Conservation (phyloP, 2,113 vertebrate genomes). For the Kryptolebias marmoratus region DNA sequence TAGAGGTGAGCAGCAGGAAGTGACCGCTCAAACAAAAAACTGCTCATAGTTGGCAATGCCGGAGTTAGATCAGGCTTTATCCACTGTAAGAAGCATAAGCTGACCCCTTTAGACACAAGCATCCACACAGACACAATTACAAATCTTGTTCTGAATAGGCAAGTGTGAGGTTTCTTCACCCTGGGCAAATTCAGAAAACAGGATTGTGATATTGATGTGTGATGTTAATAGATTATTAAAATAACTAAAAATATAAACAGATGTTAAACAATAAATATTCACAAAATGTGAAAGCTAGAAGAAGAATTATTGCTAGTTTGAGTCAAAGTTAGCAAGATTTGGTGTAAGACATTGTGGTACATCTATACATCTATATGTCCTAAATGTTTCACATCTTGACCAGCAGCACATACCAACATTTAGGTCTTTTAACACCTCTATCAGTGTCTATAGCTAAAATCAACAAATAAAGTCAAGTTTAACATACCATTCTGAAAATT, state of each 20-base stretch:
- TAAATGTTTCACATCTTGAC: no score
- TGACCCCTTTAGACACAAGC: background rate
- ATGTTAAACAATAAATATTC: no score
- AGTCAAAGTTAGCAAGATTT: no score
- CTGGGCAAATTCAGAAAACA: background rate
- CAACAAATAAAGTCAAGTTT: background rate
- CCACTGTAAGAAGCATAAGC: slow-evolving; percentile 57
- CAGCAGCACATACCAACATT: no score
- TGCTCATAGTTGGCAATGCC: slow-evolving; percentile 51
- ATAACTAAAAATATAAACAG: no score
- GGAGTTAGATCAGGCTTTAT: slow-evolving; percentile 57
- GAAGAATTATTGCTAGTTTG: no score
- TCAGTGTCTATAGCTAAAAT: no score
- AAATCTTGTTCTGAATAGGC: background rate
- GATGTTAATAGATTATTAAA: background rate
- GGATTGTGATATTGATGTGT: background rate
- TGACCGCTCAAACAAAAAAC: slow-evolving; percentile 45
- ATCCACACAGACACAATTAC: background rate
- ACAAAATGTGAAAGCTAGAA: no score
- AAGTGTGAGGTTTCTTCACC: background rate
- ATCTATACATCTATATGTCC: no score
- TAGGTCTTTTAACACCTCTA: no score
- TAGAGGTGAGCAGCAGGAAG: slow-evolving; percentile 55
- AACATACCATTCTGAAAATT: slow-evolving; percentile 8
- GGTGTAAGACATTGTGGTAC: no score